Base-by-base conservation (phyloP, 2,888 invertebrate genomes). In the Agapetus fuscipes region DNA sequence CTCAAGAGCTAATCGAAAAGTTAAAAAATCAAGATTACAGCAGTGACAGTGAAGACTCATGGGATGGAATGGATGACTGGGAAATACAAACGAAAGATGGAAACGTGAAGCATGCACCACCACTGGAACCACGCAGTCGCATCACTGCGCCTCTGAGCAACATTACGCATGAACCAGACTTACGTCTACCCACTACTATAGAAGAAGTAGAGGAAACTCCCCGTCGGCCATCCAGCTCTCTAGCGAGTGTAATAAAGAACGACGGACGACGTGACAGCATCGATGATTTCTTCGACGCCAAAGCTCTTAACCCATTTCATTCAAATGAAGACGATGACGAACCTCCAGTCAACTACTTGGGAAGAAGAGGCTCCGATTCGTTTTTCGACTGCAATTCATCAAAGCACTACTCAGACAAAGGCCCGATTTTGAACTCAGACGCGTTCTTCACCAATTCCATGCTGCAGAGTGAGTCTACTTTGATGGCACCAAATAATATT, bases 61-160 rank as follows among this genome's bases (percentile, higher is more conserved):
- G 67, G 49, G 64, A 62, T 24, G 62, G 60, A 29, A 52, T 65
- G 36, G 66, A 70, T 50, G 67, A 69, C 50, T 70, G 70, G 69
- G 67, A 66, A 47, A 49, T 69, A 15, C 60, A 60, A 12, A 58
- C 67, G 24, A 57, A 66, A 50, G 62, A 66, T 52, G 62, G 63
- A 17, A 59, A 61, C 44, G 60, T 62, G 2, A 58, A 24, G 14
- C 13, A 14, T n/a, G 31, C 29, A 28, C 37, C 47, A n/a, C 46
- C 46, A 1, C 13, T 41, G 11, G 33, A 37, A 25, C 46, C 46
- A n/a, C 27, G 32, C n/a, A 37, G 30, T 25, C 33, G 37, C 5
- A 26, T 46, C 7, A 17, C 27, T 7, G 41, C 30, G 9, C 42
- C 43, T 7, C 15, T 10, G n/a, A 17, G 20, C 25, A 37, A 24